Percentiles rank a stretch among this genome's conserved stretches.
These are phyloP conservation scores for Caenorhabditis latens DNA, from an alignment of 1,140 invertebrate species.

Conservation along the genomic window DNA sequence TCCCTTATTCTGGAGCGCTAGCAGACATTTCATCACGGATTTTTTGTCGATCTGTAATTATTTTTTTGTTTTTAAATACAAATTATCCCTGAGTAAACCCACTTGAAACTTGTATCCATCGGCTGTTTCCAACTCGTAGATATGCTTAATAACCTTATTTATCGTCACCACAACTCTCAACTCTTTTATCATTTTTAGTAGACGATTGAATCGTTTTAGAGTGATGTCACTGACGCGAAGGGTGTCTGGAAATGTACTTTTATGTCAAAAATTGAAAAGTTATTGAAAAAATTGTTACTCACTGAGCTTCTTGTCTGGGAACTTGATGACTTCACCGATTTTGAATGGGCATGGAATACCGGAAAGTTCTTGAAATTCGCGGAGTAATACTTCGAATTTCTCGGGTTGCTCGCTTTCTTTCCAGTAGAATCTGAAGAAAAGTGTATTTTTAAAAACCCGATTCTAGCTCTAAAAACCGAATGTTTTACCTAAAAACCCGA, in stretches of 20 bases:
- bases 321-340: slow-evolving; percentile 72
- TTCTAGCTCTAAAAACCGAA: too few species aligned
- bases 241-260: slow-evolving; percentile 67
- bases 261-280: neutral
- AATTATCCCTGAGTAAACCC: neutral
- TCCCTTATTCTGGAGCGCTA: slow-evolving; percentile 67
- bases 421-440: slow-evolving; percentile 70
- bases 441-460: too few species aligned
- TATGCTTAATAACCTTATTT: slow-evolving; percentile 62
- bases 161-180: slow-evolving; percentile 70
- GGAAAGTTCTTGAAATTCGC: slow-evolving; percentile 60
- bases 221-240: slow-evolving; percentile 72
- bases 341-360: slow-evolving; percentile 72
- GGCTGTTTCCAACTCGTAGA: slow-evolving; percentile 64
- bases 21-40: slow-evolving; percentile 72
- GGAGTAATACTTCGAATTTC: slow-evolving; percentile 62
- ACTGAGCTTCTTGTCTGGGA: slow-evolving; percentile 72
- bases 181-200: slow-evolving; percentile 66
- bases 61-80: too few species aligned
- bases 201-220: slow-evolving; percentile 67
- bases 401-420: slow-evolving; percentile 66
- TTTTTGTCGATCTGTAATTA: slow-evolving; percentile 75
- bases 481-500: too few species aligned
- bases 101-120: slow-evolving; percentile 69
- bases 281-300: slow-evolving; percentile 1